Percentiles rank a stretch among this genome's conserved stretches.
Conservation (phyloP, 2,113 vertebrate genomes). For the Psittacara wagleri region DNA sequence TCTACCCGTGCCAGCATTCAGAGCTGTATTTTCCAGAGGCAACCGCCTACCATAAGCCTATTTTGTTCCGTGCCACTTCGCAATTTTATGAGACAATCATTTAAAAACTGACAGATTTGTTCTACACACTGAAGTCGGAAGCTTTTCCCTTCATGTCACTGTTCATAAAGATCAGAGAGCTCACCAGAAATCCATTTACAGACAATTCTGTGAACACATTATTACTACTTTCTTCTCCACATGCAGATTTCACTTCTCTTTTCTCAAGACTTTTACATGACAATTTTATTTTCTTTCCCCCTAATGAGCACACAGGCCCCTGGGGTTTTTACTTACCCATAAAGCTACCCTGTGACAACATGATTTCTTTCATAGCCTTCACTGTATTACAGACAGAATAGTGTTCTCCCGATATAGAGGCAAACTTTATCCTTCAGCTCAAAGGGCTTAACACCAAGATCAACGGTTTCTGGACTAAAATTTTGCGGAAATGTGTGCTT, state of each 20-base stretch:
- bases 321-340: background rate
- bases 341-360: background rate
- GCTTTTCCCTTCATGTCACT: background rate
- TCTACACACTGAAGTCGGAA: background rate
- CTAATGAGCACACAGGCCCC: background rate
- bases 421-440: background rate
- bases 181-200: background rate
- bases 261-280: background rate
- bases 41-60: background rate
- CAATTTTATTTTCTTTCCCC: background rate
- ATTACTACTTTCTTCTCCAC: background rate
- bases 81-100: background rate
- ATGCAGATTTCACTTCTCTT: background rate
- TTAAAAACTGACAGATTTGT: background rate
- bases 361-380: background rate
- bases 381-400: background rate
- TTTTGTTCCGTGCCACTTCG: background rate
- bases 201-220: background rate
- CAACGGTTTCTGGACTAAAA: background rate
- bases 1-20: background rate
- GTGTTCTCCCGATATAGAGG: no score
- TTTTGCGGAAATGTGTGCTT: background rate
- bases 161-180: background rate
- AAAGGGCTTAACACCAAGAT: background rate
- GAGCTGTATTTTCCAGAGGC: background rate